phyloP scores from a whole-genome alignment of 1,140 invertebrate species.

The Copidosoma floridanum region DNA sequence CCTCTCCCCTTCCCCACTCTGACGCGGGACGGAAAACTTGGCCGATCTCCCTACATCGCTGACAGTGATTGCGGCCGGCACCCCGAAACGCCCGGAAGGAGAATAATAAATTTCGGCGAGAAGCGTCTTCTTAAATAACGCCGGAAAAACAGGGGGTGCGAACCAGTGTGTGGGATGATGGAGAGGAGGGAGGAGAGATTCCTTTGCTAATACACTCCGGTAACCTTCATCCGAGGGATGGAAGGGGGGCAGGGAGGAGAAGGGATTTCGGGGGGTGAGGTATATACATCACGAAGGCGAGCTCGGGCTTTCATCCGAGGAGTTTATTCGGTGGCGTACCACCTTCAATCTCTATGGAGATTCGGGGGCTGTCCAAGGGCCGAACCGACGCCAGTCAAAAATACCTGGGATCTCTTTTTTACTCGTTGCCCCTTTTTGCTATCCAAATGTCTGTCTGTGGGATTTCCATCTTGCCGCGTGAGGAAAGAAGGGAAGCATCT shows the following conservation, averaged over 20 bases:
- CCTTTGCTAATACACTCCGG: background rate
- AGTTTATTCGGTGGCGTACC: slow-evolving; percentile 40
- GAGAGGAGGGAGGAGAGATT: background rate
- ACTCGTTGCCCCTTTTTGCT: background rate
- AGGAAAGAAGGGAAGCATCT: background rate
- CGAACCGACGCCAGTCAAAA: too few relatives aligned
- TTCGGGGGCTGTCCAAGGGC: slow-evolving; percentile 31
- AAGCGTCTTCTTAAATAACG: slow-evolving; percentile 4
- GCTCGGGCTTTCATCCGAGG: slow-evolving; percentile 23
- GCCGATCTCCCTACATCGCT: too few relatives aligned
- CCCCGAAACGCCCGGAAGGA: too few relatives aligned
- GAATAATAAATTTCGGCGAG: slow-evolving; percentile 11
- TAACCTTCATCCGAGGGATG: background rate
- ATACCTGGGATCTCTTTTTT: too few relatives aligned
- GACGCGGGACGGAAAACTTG: too few relatives aligned
- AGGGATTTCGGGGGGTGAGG: slow-evolving; percentile 3
- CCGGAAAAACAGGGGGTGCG: background rate
- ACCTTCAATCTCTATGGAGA: slow-evolving; percentile 37
- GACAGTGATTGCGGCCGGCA: too few relatives aligned
- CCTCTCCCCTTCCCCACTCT: too few relatives aligned
- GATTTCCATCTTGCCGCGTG: background rate
- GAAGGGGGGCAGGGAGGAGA: slow-evolving; percentile 1
- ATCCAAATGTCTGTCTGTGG: too few relatives aligned
- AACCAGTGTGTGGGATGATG: too few relatives aligned
- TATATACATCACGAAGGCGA: too few relatives aligned